A percentile compares a stretch with the other conserved stretches of the same genome.
These are phyloP conservation scores for Ariopsis seemanni DNA, from an alignment of 2,113 vertebrate genomes.

Conservation along the genomic window DNA sequence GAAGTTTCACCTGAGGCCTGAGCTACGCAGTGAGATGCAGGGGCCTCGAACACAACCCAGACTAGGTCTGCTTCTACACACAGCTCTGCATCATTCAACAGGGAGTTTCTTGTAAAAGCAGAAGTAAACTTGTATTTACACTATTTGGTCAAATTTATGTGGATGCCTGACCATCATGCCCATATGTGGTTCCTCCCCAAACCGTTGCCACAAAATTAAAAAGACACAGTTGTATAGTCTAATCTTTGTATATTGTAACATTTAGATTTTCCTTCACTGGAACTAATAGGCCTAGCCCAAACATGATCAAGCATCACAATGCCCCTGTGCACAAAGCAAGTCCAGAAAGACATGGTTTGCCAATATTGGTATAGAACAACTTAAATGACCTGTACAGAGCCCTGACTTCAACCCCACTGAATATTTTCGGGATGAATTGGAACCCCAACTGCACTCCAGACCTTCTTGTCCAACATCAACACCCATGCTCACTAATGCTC, in stretches of 20 bases:
- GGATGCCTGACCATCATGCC: not conserved
- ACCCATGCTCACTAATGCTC: not conserved
- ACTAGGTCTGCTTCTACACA: constrained; percentile 74
- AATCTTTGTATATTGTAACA: not conserved
- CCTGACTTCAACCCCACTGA: not conserved
- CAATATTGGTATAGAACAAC: not conserved
- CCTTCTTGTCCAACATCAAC: not conserved
- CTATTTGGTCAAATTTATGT: not conserved
- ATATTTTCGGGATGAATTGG: not conserved
- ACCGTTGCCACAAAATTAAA: not conserved
- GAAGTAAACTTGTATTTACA: not conserved
- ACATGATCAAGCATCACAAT: not conserved
- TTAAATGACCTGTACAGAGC: not conserved
- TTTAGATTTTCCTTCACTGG: not conserved
- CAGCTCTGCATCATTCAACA: constrained; percentile 15
- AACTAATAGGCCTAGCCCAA: not conserved
- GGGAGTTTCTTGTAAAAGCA: not conserved
- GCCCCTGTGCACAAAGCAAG: not conserved
- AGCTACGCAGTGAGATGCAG: constrained; percentile 97
- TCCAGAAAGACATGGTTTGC: not conserved
- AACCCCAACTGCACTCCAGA: too few relatives aligned
- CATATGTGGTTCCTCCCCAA: not conserved
- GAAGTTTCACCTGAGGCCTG: constrained; percentile 95
- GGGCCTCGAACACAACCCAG: constrained; percentile 93
- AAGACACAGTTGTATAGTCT: not conserved